Evolutionary conservation across 2,113 vertebrate species (phyloP), one percentile per base, ranked within the genome.

Genomic region (Pelobates fuscus): DNA sequence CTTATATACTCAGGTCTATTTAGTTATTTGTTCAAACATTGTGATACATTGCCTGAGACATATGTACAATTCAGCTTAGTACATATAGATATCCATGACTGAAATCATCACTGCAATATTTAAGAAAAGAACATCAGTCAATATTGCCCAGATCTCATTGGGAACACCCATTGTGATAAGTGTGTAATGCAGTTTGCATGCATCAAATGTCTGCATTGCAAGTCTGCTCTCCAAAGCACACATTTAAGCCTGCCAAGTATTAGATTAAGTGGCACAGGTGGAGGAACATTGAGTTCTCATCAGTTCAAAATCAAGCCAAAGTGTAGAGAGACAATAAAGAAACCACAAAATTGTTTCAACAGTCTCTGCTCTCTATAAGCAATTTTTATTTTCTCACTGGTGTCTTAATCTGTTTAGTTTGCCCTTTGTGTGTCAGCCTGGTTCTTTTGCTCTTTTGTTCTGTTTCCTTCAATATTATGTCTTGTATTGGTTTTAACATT

Each of bases 231-330:
- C 52, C 62, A 65, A 75, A 58, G 54, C 63, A 46, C 62, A 65
- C 71, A 29, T 74, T 46, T 46, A 27, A 25, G 60, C 32, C 54
- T 75, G 71, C 63, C 71, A 75, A 75, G 46, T 59, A 67, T 75
- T 75, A 75, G 71, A 75, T 75, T 75, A 75, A 58, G 54, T 59
- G 52, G 29, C 71, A 75, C 71, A 75, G 62, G 63, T 75, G 71
- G 63, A 67, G 10, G 71, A 75, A 59, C 63, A 30, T 54, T 66
- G 71, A 24, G 54, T 65, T 67, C 63, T 59, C 52, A 75, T 67
- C 62, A 75, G 55, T 24, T 55, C n/a, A 59, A 55, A 32, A 59
- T 37, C 17, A 67, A 41, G 12, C 46, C 25, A 59, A 23, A 55
- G 23, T 29, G 52, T 63, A 65, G 32, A 52, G 26, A 59, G 55